Base-by-base conservation (phyloP, 2,797 vertebrate species). In the Chloroceryle inda region DNA sequence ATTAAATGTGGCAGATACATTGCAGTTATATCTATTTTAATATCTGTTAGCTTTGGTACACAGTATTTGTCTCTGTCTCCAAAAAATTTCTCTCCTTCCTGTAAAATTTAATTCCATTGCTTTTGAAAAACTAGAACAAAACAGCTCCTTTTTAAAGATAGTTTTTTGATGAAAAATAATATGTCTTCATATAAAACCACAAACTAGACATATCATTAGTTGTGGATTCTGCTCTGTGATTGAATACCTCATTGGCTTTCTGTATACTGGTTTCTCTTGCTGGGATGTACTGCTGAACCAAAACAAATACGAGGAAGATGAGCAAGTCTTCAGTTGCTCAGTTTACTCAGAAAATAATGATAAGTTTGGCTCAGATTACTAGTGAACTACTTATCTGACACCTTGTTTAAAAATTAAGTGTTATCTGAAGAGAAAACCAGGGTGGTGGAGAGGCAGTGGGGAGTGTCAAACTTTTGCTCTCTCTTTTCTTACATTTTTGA, bases 101-200 rank as follows among this genome's bases (percentile, higher is more conserved):
- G 17, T 47, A 86, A 96, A 92, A 87, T 87, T 82, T 92, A 86
- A 92, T 86, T 90, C 27, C 69, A 7, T 35, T 6, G 1, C 20
- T 78, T 95, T 81, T 92, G 53, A 88, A 95, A 95, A 44, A 37
- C 21, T 66, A 64, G 44, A 88, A 90, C 10, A 81, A 68, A 93
- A 26, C 15, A 49, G 1, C 10, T 42, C 16, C 24, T 35, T 94
- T 94, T 83, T 9, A 80, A 76, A 77, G 64, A 91, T 18, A 58
- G 19, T 71, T 80, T 89, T 89, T 78, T 81, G 13, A 81, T 82
- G 27, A 92, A 90, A 96, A 63, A 55, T 40, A 81, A 58, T 78
- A 77, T 23, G 3, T 38, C 58, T 72, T 80, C 89, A 14, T 77
- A 86, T 94, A 84, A 92, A 92, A 53, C n/a, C n/a, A 84, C 53